Base-by-base conservation (phyloP, 2,888 invertebrate genomes). In the Achlya flavicornis region DNA sequence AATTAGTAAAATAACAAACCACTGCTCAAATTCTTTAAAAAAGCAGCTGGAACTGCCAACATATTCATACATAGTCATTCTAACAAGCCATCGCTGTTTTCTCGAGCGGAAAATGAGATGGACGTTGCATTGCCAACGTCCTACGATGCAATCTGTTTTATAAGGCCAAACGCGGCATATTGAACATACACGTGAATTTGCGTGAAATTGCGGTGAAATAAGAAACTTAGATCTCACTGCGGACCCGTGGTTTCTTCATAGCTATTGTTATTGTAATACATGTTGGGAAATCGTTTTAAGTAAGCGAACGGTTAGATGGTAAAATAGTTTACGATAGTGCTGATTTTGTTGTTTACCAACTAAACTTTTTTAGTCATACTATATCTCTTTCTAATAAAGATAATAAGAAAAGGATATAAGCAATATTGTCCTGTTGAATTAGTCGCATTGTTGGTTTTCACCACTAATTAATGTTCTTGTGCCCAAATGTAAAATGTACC, bases 61-160 rank as follows among this genome's bases (percentile, higher is more conserved):
- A n/a, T 16, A 61, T 61, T 35, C 43, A 14, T 4, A 43, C 12
- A 38, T 8, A 3, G 8, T 8, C 7, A 41, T 12, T 6, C 7
- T 10, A 5, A 10, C 10, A 53, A 61, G 61, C 62, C 48, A 57
- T 26, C 63, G 66, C 67, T 63, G 70, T 71, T 79, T 78, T 77
- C 75, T 83, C 78, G 76, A 79, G 84, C 81, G 84, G 80, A 84
- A 88, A 88, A 88, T 86, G 75, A 83, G 83, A 87, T 87, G 82
- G 78, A 80, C 80, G 78, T 78, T 81, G 74, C 72, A 72, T 71
- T 71, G 63, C 66, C 58, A 5, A 71, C 59, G 72, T 63, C 71
- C 71, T 70, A 65, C 73, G 73, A 78, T 78, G 76, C 80, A 81
- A 83, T 83, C 77, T 73, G 79, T 71, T 83, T 84, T 87, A 86